These are phyloP conservation scores for Drosophila quinaria DNA, from an alignment of 2,888 invertebrate genomes.

Conservation along the genomic window DNA sequence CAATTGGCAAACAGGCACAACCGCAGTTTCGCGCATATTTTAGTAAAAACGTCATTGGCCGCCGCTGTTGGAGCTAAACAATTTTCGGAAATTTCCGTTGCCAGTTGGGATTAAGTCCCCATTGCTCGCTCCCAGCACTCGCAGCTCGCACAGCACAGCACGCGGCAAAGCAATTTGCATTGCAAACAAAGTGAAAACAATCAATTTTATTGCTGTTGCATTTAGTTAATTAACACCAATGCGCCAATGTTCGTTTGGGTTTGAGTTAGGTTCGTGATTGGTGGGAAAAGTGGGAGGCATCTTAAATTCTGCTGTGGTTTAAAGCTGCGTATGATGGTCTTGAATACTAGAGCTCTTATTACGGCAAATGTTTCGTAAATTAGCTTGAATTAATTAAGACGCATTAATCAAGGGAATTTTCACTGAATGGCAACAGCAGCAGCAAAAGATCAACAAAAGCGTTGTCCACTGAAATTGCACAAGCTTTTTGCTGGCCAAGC, in stretches of 20 bases:
- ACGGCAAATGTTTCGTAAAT: constrained; percentile 55
- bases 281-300: neutral
- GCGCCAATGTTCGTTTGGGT: constrained; percentile 43
- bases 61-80: constrained; percentile 54
- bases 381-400: constrained; percentile 77
- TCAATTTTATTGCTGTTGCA: constrained; percentile 82
- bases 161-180: constrained; percentile 73
- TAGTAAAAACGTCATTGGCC: constrained; percentile 75
- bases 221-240: constrained; percentile 82
- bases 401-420: constrained; percentile 76
- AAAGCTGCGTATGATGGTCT: constrained; percentile 22
- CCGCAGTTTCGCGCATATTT: constrained; percentile 73
- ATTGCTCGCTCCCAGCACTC: neutral
- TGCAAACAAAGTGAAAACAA: constrained; percentile 83
- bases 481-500: constrained; percentile 47
- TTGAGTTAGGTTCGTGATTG: constrained; percentile 11
- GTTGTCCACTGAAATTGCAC: constrained; percentile 40
- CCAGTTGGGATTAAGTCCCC: constrained; percentile 15
- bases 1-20: constrained; percentile 61
- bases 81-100: constrained; percentile 72
- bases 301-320: constrained; percentile 43
- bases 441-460: constrained; percentile 62
- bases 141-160: constrained; percentile 42
- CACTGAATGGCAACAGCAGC: constrained; percentile 43
- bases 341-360: constrained; percentile 14